Conservation (phyloP, 2,797 vertebrate species). For the Pantherophis vulpinus region DNA sequence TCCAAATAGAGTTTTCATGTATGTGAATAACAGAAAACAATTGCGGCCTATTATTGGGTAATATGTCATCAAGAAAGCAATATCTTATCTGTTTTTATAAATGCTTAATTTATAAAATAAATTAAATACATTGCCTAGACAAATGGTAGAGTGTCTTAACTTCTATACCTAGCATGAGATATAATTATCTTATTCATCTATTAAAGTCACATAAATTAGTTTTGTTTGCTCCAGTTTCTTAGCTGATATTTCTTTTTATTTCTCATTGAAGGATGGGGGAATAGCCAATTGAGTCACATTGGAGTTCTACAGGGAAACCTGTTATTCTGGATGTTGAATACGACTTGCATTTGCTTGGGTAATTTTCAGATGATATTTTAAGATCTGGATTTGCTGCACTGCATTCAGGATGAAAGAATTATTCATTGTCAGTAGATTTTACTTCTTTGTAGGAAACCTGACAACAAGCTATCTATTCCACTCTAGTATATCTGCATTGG, state of each 20-base stretch:
- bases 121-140: too few relatives aligned
- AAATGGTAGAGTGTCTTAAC: too few relatives aligned
- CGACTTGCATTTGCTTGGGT: background rate
- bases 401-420: background rate
- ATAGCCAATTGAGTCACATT: background rate
- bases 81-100: conserved; percentile 5
- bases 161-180: too few relatives aligned
- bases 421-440: background rate
- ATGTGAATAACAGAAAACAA: conserved; percentile 26
- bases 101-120: too few relatives aligned
- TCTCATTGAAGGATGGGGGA: background rate
- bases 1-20: conserved; percentile 9
- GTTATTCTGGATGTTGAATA: background rate
- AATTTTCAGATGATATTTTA: background rate
- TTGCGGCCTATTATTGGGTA: background rate
- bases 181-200: background rate
- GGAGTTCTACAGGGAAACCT: background rate
- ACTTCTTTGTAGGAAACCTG: background rate
- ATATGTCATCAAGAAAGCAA: conserved; percentile 1
- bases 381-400: background rate
- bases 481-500: background rate
- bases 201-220: background rate
- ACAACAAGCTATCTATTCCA: background rate
- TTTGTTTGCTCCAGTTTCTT: background rate
- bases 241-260: background rate